These are phyloP conservation scores for Gnatocerus cornutus DNA, from an alignment of 2,888 invertebrate genomes.

Conservation along the genomic window DNA sequence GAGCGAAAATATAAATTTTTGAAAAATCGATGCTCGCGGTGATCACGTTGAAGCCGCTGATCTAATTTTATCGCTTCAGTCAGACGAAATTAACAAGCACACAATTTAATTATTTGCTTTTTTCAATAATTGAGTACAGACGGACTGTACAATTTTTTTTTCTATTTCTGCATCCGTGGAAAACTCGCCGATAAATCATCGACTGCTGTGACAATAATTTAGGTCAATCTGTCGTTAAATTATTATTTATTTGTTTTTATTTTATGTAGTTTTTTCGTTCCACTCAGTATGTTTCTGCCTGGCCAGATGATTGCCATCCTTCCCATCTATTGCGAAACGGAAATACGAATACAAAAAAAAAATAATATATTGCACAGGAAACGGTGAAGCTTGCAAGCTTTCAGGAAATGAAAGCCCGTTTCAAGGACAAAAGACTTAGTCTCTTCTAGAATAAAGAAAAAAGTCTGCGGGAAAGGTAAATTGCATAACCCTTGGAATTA, in stretches of 20 bases:
- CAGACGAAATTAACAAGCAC: no score
- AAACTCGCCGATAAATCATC: no score
- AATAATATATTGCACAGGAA: slow-evolving; percentile 31
- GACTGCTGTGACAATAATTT: no score
- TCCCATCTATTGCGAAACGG: slow-evolving; percentile 31
- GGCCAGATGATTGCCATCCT: slow-evolving; percentile 28
- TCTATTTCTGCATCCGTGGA: no score
- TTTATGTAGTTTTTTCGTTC: background rate
- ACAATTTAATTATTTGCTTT: no score
- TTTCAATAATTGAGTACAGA: no score
- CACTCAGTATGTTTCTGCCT: background rate
- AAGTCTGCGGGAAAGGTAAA: slow-evolving; percentile 19
- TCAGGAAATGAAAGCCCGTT: slow-evolving; percentile 35
- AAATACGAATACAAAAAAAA: slow-evolving; percentile 36
- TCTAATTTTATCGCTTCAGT: no score
- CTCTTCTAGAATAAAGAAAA: slow-evolving; percentile 2
- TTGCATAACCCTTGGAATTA: slow-evolving; percentile 22
- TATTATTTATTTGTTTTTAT: background rate
- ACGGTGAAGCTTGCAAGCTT: slow-evolving; percentile 33
- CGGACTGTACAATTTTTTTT: no score
- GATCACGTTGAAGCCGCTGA: no score
- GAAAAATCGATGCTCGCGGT: no score
- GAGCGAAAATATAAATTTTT: no score
- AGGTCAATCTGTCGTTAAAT: background rate
- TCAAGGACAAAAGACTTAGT: slow-evolving; percentile 17